A percentile compares a stretch with the other conserved stretches of the same genome.
Evolutionary conservation across 1,140 invertebrate species (phyloP).

Genomic region (Oncopeltus fasciatus): DNA sequence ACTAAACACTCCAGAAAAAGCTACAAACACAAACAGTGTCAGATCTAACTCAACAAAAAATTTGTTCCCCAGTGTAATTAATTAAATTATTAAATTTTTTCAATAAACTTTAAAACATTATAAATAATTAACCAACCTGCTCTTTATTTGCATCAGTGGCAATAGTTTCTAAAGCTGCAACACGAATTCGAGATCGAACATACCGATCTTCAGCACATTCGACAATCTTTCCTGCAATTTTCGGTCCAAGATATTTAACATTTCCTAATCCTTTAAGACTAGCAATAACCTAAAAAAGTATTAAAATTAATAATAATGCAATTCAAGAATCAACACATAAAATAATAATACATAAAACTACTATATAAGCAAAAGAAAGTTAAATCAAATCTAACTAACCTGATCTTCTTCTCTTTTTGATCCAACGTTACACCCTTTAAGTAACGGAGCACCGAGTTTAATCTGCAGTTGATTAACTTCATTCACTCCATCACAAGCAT

Average conservation of each 20-base stretch:
- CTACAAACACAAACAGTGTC: no score
- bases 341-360: no score
- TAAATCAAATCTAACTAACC: no score
- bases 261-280: conserved; percentile 75
- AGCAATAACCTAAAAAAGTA: conserved; percentile 40
- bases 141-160: conserved; percentile 47
- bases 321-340: no score
- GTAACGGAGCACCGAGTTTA: conserved; percentile 45
- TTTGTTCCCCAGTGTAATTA: no score
- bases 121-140: conserved; percentile 42
- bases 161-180: conserved; percentile 66
- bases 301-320: background rate
- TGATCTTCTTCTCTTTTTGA: conserved; percentile 52
- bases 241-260: conserved; percentile 47
- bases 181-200: conserved; percentile 51
- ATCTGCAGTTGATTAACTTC: conserved; percentile 42
- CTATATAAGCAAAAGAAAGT: no score
- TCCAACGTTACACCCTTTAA: conserved; percentile 34
- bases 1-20: no score
- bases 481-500: conserved; percentile 40
- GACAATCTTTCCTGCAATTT: conserved; percentile 42
- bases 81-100: no score
- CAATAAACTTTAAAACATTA: no score
- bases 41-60: no score
- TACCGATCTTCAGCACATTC: conserved; percentile 47